These are phyloP conservation scores for Eulithis prunata DNA, from an alignment of 2,888 invertebrate species.

Conservation along the genomic window DNA sequence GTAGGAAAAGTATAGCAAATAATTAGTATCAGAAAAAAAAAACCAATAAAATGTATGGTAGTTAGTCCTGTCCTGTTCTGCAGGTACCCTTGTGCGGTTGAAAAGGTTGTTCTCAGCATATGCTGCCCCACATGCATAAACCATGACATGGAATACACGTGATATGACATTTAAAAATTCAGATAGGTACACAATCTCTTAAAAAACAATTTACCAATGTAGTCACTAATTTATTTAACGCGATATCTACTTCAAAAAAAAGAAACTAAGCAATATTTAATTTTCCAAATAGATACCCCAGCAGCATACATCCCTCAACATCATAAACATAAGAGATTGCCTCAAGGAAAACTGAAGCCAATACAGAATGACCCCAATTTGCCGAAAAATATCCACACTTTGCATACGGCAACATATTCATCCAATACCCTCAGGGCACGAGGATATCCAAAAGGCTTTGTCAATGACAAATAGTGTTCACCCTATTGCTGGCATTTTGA, in stretches of 20 bases:
- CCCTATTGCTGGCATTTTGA: conserved; percentile 78
- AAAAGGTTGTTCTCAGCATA: too few species aligned
- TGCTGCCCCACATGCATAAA: too few species aligned
- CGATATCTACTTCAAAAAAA: neutral
- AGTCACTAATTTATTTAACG: neutral
- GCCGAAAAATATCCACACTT: conserved; percentile 42
- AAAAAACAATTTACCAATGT: neutral
- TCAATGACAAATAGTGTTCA: conserved; percentile 81
- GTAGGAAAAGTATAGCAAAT: too few species aligned
- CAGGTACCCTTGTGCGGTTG: too few species aligned
- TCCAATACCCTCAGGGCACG: conserved; percentile 56
- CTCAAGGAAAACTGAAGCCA: conserved; percentile 29
- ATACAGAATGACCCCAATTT: conserved; percentile 40
- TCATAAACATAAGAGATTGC: conserved; percentile 30
- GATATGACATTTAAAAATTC: too few species aligned
- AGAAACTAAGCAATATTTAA: neutral
- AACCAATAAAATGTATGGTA: too few species aligned
- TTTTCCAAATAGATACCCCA: conserved; percentile 1
- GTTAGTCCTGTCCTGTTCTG: too few species aligned
- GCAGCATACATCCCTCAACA: conserved; percentile 14
- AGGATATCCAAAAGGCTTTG: conserved; percentile 71
- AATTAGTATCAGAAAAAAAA: too few species aligned
- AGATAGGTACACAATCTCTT: too few species aligned
- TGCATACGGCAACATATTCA: conserved; percentile 51
- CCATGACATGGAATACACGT: too few species aligned